Evolutionary conservation across 2,888 invertebrate genomes (phyloP).

Genomic region (Drosophila borealis): DNA sequence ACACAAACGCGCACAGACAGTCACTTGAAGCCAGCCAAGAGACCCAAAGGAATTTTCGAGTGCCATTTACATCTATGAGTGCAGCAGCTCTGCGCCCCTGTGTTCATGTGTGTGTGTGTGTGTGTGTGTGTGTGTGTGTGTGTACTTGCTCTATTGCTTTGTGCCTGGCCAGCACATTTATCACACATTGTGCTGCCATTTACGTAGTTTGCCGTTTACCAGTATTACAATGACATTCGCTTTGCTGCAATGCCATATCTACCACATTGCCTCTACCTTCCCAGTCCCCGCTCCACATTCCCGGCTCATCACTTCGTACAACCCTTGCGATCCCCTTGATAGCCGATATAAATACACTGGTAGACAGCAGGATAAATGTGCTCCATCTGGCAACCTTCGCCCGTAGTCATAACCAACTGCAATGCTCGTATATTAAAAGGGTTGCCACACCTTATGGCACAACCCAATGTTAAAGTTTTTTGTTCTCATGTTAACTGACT

Average conservation of each 20-base stretch:
- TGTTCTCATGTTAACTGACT: neutral
- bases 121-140: constrained; percentile 13
- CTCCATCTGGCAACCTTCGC: constrained; percentile 26
- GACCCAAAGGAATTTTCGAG: constrained; percentile 76
- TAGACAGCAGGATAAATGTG: neutral
- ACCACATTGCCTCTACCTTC: neutral
- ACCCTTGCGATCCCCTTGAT: neutral
- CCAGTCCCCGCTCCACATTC: too few relatives aligned
- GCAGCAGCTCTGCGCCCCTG: constrained; percentile 34
- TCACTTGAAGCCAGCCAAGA: constrained; percentile 44
- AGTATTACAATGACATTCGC: constrained; percentile 44
- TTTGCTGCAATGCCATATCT: constrained; percentile 6
- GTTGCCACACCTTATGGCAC: constrained; percentile 1
- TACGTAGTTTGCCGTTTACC: constrained; percentile 53
- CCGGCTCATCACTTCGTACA: neutral
- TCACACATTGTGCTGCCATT: constrained; percentile 72
- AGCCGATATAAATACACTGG: constrained; percentile 30
- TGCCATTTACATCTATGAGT: constrained; percentile 73
- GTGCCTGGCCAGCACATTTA: constrained; percentile 68
- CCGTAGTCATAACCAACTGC: neutral
- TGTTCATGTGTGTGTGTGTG: constrained; percentile 5
- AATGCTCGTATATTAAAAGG: neutral
- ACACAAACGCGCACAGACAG: constrained; percentile 31
- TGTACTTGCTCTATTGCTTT: constrained; percentile 46
- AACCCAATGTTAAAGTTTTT: neutral